These are phyloP conservation scores for Oceanites oceanicus DNA, from an alignment of 2,113 vertebrate genomes.

Conservation along the genomic window DNA sequence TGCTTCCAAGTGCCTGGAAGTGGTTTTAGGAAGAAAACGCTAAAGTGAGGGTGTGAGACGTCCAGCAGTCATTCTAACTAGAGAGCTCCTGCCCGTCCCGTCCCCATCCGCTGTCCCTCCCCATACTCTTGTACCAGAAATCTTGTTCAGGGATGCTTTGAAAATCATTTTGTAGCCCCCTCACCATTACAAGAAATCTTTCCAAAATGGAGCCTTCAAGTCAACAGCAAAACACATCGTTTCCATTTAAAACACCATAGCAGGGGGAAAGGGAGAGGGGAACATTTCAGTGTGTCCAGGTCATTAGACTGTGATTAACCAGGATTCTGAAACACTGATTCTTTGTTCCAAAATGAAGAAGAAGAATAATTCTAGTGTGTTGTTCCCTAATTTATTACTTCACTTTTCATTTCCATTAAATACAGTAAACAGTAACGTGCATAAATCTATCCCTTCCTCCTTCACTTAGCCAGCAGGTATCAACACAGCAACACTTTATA, in stretches of 20 bases:
- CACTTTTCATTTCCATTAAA: slow-evolving; percentile 68
- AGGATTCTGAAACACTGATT: not conserved
- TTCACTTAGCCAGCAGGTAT: slow-evolving; percentile 7
- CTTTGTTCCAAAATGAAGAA: slow-evolving; percentile 28
- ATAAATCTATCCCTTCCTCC: not conserved
- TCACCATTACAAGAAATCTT: not conserved
- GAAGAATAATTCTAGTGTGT: not conserved
- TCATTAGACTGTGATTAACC: not conserved
- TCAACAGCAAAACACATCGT: not conserved
- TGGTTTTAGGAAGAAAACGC: not conserved
- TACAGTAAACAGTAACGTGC: not conserved
- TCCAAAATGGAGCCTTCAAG: not conserved
- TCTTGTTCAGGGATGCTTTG: not conserved
- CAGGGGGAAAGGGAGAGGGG: not conserved
- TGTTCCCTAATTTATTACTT: slow-evolving; percentile 52
- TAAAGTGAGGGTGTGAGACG: not conserved
- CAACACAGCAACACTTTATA: slow-evolving; percentile 11
- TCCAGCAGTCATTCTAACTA: not conserved
- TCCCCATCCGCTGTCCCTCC: rapidly evolving
- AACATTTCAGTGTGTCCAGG: not conserved
- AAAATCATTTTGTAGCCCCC: not conserved
- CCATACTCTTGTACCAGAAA: not conserved
- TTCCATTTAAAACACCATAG: not conserved
- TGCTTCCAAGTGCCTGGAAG: not conserved
- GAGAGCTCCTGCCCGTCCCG: not conserved